Base-by-base conservation (phyloP, 2,797 vertebrate species). In the Poecile montanus region DNA sequence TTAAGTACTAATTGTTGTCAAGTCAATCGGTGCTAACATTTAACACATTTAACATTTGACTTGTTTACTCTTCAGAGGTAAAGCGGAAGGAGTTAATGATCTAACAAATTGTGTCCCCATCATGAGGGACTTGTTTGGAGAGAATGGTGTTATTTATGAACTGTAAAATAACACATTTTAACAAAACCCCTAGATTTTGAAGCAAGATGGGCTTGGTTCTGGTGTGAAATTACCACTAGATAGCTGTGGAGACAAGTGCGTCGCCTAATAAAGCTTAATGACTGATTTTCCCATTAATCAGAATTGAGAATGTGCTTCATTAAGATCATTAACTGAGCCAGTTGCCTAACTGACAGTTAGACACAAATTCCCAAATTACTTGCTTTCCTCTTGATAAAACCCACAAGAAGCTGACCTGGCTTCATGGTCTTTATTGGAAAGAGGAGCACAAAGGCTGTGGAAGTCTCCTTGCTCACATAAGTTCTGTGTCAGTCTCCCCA, bases 251-350 rank as follows among this genome's bases (percentile, higher is more conserved):
- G 94, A 96, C 93, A 96, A 97, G 96, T 94, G 94, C 30, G 2
- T 88, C 7, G 54, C 86, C 63, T 97, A 96, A 97, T 97, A 96
- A 94, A 95, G 93, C 91, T 96, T 97, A 97, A 96, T 97, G 97
- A 91, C 85, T 96, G 89, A 95, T 97, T 97, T 97, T 96, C 93
- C 85, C 70, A 87, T 96, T 97, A 95, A 97, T 97, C 95, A 97
- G 91, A 93, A 91, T 71, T 72, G 92, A 94, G 93, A 97, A 96
- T 94, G 95, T 91, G 89, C 90, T 97, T 98, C 96, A 97, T 97
- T 97, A 97, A 95, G 97, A 58, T 96, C 97, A 98, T 98, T 97
- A 97, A 93, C 94, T 79, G 89, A 94, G 83, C 89, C 86, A 91
- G 68, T 97, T 94, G 88, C 88, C 85, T 87, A 95, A 86, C 91